Evolutionary conservation across 2,113 vertebrate species (phyloP).

Genomic region (Antechinus stuartii): DNA sequence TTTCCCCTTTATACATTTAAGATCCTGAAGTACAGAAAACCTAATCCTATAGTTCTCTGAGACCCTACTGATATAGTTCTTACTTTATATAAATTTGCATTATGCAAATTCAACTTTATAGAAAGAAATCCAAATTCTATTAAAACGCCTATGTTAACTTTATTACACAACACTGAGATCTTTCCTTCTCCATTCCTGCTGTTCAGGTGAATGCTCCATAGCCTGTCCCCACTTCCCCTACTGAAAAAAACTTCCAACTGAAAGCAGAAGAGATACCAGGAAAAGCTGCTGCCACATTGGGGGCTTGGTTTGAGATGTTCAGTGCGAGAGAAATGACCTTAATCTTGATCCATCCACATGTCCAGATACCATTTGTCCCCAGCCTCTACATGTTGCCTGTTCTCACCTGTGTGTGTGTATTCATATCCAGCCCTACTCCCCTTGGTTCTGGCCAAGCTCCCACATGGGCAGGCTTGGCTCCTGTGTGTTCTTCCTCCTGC

Average conservation of each 20-base stretch:
- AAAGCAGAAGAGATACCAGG: not conserved
- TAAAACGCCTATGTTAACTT: not conserved
- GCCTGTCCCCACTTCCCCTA: too few species aligned
- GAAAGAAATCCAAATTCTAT: not conserved
- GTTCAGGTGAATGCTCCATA: not conserved
- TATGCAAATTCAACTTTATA: not conserved
- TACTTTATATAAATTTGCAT: not conserved
- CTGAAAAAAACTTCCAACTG: not conserved
- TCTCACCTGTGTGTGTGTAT: too few species aligned
- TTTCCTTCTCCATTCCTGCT: not conserved
- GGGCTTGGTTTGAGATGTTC: not conserved
- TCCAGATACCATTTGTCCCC: not conserved
- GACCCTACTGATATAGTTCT: too few species aligned
- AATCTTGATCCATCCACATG: not conserved
- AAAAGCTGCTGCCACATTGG: not conserved
- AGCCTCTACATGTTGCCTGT: too few species aligned
- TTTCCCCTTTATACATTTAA: not conserved
- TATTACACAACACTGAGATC: not conserved
- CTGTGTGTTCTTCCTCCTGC: too few species aligned
- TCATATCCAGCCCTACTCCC: too few species aligned
- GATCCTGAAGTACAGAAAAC: not conserved
- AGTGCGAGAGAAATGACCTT: not conserved
- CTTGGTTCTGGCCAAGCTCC: too few species aligned
- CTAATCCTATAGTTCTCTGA: not conserved
- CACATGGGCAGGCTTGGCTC: too few species aligned